Conservation (phyloP, 1,140 invertebrate genomes). For the Drosophila carrolli region DNA sequence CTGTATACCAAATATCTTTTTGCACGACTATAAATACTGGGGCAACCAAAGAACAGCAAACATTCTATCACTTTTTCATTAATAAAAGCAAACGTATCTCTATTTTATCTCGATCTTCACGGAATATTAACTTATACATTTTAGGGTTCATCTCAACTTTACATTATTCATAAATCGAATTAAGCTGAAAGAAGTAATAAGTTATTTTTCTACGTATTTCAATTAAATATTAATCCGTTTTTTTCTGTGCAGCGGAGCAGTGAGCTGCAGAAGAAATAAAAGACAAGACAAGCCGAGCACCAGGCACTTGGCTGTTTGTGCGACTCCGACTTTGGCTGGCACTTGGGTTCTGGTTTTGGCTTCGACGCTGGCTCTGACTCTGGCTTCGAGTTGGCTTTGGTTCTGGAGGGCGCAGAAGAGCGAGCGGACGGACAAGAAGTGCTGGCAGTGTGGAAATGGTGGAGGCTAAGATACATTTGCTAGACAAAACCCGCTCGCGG, state of each 20-base stretch:
- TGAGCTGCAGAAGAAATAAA: constrained; percentile 43
- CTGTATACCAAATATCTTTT: too few species aligned
- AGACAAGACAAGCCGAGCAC: constrained; percentile 31
- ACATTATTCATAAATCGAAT: too few species aligned
- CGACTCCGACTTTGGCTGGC: constrained; percentile 34
- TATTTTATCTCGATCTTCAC: too few species aligned
- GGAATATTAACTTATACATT: too few species aligned
- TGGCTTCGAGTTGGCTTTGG: constrained; percentile 24
- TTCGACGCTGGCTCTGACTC: constrained; percentile 12
- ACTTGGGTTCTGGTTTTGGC: constrained; percentile 46
- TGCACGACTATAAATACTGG: too few species aligned
- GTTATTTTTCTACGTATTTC: neutral
- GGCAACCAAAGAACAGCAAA: too few species aligned
- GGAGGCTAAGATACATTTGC: constrained; percentile 59
- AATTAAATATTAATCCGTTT: neutral
- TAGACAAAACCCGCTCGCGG: constrained; percentile 81
- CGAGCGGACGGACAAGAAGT: constrained; percentile 50
- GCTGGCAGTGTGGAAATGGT: constrained; percentile 37
- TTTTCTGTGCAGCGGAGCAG: constrained; percentile 16
- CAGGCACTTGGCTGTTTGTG: constrained; percentile 47
- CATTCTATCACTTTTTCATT: too few species aligned
- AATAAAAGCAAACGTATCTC: too few species aligned
- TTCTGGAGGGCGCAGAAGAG: constrained; percentile 53
- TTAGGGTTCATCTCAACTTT: too few species aligned
- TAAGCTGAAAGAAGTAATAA: too few species aligned